Evolutionary conservation across 2,888 invertebrate species (phyloP), one percentile per base, ranked within the genome.

Genomic region (Xiphydria camelus): DNA sequence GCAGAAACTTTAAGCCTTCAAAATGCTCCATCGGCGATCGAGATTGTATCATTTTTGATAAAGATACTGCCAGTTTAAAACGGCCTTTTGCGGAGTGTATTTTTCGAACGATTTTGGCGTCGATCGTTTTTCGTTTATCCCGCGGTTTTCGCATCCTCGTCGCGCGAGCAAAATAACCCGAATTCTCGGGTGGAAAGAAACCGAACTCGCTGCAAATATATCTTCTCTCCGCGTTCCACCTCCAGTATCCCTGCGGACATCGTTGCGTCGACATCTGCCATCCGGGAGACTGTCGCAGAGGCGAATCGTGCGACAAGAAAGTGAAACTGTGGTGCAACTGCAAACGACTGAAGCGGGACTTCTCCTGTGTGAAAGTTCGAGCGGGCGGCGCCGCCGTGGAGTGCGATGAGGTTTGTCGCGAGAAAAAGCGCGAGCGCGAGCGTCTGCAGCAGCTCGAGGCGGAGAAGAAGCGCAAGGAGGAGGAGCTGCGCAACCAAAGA

Each of bases 221-320:
- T 43, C 38, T 54, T 50, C 21, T 73, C 76, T 31, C n/a, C n/a
- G n/a, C n/a, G n/a, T n/a, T n/a, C n/a, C n/a, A n/a, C n/a, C n/a
- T n/a, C n/a, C 68, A 92, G 86, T 84, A 89, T 68, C 73, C 83
- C 4, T 96, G 95, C 76, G 90, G 91, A 0, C 95, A 96, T 76
- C 85, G 89, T 4, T 93, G 92, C 68, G 77, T 81, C 22, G 78
- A 83, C 4, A 78, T 80, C 29, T 93, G 93, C 59, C 93, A 93
- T 67, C 77, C 84, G 0, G 90, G 89, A 0, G 62, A 72, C 0
- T 94, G 93, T 66, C 80, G 82, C 1, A 80, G 81, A 51, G 76
- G 81, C 4, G 84, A 87, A 49, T 70, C 77, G 0, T 95, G 95
- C 68, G 83, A 82, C 43, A 89, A 89, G 66, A 92, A 90, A 71